Conservation (phyloP, 2,888 invertebrate species). For the Neelides folsomi region DNA sequence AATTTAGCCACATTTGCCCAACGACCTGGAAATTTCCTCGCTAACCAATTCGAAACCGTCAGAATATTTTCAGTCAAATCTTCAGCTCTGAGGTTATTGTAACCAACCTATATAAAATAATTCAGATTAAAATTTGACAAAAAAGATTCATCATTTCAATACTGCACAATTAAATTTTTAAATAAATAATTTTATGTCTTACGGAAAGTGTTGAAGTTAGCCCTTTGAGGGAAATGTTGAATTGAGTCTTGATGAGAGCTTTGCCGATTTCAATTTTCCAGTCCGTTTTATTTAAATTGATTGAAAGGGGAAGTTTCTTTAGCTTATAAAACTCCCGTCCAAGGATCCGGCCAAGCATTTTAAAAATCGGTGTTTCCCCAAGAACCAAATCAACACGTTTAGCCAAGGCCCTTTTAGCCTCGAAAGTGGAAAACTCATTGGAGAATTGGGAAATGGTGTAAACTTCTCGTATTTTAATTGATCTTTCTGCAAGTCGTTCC, state of each 20-base stretch:
- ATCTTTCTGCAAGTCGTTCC: constrained; percentile 16
- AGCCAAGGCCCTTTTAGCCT: constrained; percentile 23
- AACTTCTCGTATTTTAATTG: constrained; percentile 25
- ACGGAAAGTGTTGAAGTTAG: constrained; percentile 22
- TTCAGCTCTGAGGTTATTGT: constrained; percentile 17
- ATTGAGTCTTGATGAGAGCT: constrained; percentile 21
- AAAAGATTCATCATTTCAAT: no score
- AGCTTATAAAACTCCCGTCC: constrained; percentile 27
- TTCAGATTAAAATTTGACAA: neutral
- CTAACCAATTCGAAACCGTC: constrained; percentile 17
- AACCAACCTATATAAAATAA: constrained; percentile 18
- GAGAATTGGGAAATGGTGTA: constrained; percentile 25
- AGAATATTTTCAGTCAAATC: constrained; percentile 20
- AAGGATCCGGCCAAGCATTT: constrained; percentile 19
- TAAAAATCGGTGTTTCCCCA: constrained; percentile 19
- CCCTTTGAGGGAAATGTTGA: constrained; percentile 23
- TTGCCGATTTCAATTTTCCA: constrained; percentile 17
- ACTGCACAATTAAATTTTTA: no score
- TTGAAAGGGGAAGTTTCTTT: constrained; percentile 23
- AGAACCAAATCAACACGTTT: constrained; percentile 25
- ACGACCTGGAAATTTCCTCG: constrained; percentile 23
- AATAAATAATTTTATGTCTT: constrained; percentile 6
- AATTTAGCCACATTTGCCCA: constrained; percentile 26
- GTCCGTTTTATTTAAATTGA: constrained; percentile 18
- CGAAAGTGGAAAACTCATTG: constrained; percentile 25